Evolutionary conservation across 1,140 invertebrate species (phyloP).

Genomic region (Brachionus angularis): DNA sequence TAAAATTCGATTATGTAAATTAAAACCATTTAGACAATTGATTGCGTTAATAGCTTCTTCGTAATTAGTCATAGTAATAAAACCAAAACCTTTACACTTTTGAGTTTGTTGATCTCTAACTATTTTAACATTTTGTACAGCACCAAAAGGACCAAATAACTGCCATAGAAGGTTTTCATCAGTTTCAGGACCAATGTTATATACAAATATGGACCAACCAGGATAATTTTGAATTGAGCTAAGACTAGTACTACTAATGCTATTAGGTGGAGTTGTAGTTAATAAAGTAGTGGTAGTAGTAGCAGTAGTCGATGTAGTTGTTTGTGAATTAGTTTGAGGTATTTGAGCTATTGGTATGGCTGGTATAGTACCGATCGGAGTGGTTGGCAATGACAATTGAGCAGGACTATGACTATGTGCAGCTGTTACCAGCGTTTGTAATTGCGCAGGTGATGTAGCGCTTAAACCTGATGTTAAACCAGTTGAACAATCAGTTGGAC

Average conservation of each 20-base stretch:
- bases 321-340: neutral
- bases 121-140: constrained; percentile 90
- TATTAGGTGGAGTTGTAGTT: constrained; percentile 6
- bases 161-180: constrained; percentile 98
- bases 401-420: neutral
- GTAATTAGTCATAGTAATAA: constrained; percentile 99
- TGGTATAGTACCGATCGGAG: constrained; percentile 45
- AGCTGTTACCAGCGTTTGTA: neutral
- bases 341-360: constrained; percentile 45
- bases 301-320: neutral
- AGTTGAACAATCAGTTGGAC: neutral
- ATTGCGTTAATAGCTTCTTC: constrained; percentile 96
- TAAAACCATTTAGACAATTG: constrained; percentile 93
- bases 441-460: no score
- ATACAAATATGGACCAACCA: constrained; percentile 94
- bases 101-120: constrained; percentile 94
- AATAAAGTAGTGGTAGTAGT: neutral
- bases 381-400: neutral
- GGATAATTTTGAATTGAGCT: constrained; percentile 38
- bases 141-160: constrained; percentile 95
- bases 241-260: constrained; percentile 37
- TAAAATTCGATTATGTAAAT: constrained; percentile 88
- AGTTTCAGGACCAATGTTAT: constrained; percentile 94
- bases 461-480: no score
- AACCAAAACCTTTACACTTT: constrained; percentile 99